Percentiles rank a stretch among this genome's conserved stretches.
These are phyloP conservation scores for Syrphus vitripennis DNA, from an alignment of 2,888 invertebrate genomes.

Conservation along the genomic window DNA sequence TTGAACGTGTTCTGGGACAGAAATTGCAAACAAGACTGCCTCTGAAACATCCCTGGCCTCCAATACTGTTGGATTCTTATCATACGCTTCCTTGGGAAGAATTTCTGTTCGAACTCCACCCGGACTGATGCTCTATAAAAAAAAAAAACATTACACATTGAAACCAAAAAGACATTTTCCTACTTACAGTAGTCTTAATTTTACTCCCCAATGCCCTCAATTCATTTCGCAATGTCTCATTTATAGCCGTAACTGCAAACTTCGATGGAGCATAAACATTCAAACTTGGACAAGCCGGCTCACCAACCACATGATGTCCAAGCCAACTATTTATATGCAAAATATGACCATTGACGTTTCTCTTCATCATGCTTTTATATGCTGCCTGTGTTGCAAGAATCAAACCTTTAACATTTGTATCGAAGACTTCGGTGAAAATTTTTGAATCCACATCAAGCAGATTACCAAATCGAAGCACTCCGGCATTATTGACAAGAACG, in stretches of 20 bases:
- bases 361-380: conserved; percentile 81
- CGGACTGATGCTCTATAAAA: conserved; percentile 69
- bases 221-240: conserved; percentile 74
- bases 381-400: conserved; percentile 81
- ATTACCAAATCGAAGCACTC: conserved; percentile 75
- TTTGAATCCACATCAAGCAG: conserved; percentile 72
- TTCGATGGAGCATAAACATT: conserved; percentile 75
- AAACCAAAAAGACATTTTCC: not conserved
- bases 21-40: conserved; percentile 68
- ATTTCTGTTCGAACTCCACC: conserved; percentile 68
- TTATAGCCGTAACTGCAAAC: conserved; percentile 74
- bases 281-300: conserved; percentile 73
- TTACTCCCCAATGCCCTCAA: conserved; percentile 64
- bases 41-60: conserved; percentile 69
- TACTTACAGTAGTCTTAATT: conserved; percentile 70
- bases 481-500: conserved; percentile 84
- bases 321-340: conserved; percentile 45
- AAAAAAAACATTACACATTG: not conserved
- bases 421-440: conserved; percentile 78
- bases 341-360: conserved; percentile 73
- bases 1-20: conserved; percentile 71
- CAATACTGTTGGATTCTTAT: conserved; percentile 12
- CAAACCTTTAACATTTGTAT: conserved; percentile 81
- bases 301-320: conserved; percentile 61
- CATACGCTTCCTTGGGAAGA: conserved; percentile 20